These are phyloP conservation scores for Otis tarda DNA, from an alignment of 2,113 vertebrate species.

Conservation along the genomic window DNA sequence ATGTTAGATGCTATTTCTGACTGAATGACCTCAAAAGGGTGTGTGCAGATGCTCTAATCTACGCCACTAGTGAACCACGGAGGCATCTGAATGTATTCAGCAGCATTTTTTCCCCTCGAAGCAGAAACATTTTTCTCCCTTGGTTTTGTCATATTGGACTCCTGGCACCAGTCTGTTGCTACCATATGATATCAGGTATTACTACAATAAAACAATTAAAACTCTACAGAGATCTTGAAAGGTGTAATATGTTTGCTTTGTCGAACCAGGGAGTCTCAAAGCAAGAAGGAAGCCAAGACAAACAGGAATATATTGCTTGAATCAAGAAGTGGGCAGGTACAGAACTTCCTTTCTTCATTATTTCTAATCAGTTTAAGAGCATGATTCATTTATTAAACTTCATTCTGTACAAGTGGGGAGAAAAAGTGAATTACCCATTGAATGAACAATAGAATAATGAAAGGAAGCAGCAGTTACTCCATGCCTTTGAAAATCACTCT, in stretches of 20 bases:
- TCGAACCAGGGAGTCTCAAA: not conserved
- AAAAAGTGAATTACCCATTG: not conserved
- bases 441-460: conserved; percentile 7
- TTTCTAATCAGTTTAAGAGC: conserved; percentile 44
- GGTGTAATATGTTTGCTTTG: not conserved
- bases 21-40: conserved; percentile 27
- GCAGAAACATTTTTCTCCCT: not conserved
- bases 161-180: not conserved
- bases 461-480: conserved; percentile 28
- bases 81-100: not conserved
- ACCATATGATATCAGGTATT: not conserved
- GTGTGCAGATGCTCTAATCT: not conserved
- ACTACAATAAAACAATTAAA: not conserved
- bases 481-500: not conserved
- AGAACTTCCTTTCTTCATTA: conserved; percentile 55
- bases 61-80: not conserved
- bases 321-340: conserved; percentile 27
- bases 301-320: conserved; percentile 47
- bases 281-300: conserved; percentile 37
- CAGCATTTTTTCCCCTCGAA: not conserved
- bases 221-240: not conserved
- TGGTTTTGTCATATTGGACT: not conserved
- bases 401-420: not conserved
- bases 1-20: conserved; percentile 40
- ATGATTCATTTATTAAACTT: conserved; percentile 51